Evolutionary conservation across 2,797 vertebrate genomes (phyloP), one percentile per base, ranked within the genome.

Genomic region (Gymnothorax javanicus): DNA sequence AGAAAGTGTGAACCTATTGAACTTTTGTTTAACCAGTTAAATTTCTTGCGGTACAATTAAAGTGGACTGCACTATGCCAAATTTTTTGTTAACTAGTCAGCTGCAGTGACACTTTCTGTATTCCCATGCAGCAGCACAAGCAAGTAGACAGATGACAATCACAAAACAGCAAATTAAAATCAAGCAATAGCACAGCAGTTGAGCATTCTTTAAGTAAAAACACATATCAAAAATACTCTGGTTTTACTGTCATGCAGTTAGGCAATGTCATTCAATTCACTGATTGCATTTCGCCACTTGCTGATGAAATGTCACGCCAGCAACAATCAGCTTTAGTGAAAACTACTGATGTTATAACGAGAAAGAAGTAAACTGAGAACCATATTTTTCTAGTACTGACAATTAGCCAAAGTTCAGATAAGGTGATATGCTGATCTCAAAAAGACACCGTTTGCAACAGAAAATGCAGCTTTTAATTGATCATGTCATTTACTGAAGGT

Each of bases 1-100:
- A 8, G n/a, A 25, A 83, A 84, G 75, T 20, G 23, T 85, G 25
- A 52, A 81, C 56, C 77, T 54, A 50, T 79, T 81, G n/a, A 23
- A 3, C 54, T 57, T 50, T 43, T 57, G 25, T 50, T 87, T 73
- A 43, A 4, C 33, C 7, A 50, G 54, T 82, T 85, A 20, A 75
- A 27, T 50, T 67, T 54, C 59, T 25, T 43, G 27, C 83, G 64
- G 73, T 54, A 33, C 69, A 25, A 43, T 57, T 23, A 15, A 85
- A 58, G n/a, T 2, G 57, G 50, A 7, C 8, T 59, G 57, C 82
- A 59, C 82, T 15, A 15, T 33, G 13, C n/a, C 9, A 58, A 56
- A 83, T 59, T 83, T 25, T 43, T 82, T 43, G 2, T 33, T 52
- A 52, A 6, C 15, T 15, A 50, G 73, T 52, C 73, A 52, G 52